A percentile compares a stretch with the other conserved stretches of the same genome.
Evolutionary conservation across 1,140 invertebrate species (phyloP).

Genomic region (Stenopsyche tienmushanensis): DNA sequence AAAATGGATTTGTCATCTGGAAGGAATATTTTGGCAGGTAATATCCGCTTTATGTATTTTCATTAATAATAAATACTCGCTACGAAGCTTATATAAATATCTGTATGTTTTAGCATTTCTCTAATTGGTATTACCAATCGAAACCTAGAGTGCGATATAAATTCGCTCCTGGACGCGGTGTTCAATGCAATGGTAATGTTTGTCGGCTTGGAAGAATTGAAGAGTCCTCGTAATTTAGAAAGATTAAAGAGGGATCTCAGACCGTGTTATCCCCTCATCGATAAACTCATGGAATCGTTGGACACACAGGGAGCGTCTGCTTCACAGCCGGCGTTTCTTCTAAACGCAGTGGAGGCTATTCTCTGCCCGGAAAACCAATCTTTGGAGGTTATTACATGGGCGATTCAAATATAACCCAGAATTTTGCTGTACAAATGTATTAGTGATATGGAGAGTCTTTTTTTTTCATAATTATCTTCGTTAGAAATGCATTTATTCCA

Average conservation of each 20-base stretch:
- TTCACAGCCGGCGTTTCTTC: conserved; percentile 59
- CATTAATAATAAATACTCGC: conserved; percentile 4
- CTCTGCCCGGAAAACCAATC: conserved; percentile 69
- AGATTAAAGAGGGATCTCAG: conserved; percentile 76
- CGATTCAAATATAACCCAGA: no score
- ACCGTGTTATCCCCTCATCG: conserved; percentile 71
- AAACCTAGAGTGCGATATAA: conserved; percentile 61
- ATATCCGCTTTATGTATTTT: conserved; percentile 12
- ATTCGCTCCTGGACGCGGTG: conserved; percentile 66
- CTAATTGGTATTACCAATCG: conserved; percentile 68
- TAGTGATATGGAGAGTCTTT: no score
- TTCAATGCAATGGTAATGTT: conserved; percentile 76
- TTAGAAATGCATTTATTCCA: no score
- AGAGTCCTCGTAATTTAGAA: conserved; percentile 73
- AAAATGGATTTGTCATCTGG: conserved; percentile 67
- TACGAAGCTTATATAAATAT: no score
- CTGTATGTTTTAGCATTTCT: conserved; percentile 61
- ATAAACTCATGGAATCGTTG: conserved; percentile 70
- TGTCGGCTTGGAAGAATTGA: conserved; percentile 75
- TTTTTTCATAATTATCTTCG: no score
- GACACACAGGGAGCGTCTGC: conserved; percentile 63
- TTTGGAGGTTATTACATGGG: conserved; percentile 70
- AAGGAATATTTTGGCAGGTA: conserved; percentile 65
- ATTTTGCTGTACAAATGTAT: no score
- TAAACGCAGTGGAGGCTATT: conserved; percentile 65